Conservation (phyloP, 2,113 vertebrate species). For the Zapus hudsonius region DNA sequence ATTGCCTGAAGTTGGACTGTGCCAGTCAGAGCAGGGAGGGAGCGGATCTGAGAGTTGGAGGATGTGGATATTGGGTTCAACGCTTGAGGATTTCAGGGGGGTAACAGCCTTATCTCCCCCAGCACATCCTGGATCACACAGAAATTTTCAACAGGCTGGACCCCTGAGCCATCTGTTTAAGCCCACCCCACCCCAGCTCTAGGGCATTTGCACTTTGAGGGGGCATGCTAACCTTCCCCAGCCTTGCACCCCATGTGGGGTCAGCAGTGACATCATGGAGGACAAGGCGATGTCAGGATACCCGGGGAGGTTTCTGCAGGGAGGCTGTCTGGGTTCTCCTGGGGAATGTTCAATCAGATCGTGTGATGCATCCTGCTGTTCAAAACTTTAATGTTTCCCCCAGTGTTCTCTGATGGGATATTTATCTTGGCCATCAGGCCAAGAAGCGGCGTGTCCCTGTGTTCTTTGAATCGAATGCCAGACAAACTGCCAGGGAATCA, state of each 20-base stretch:
- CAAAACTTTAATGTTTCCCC: background rate
- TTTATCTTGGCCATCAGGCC: background rate
- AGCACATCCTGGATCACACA: background rate
- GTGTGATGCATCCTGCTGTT: background rate
- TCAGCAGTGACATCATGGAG: background rate
- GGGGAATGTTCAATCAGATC: background rate
- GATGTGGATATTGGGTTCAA: background rate
- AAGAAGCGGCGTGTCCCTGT: background rate
- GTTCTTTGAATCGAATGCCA: background rate
- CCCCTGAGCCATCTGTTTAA: too few relatives aligned
- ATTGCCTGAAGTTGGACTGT: background rate
- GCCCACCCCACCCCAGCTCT: too few relatives aligned
- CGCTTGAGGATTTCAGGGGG: background rate
- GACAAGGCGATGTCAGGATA: background rate
- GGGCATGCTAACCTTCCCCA: background rate
- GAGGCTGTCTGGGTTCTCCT: background rate
- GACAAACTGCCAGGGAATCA: background rate
- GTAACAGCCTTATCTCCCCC: background rate
- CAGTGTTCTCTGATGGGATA: background rate
- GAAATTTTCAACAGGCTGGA: background rate
- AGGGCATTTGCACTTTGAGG: background rate
- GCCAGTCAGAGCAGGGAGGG: background rate
- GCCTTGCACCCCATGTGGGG: background rate
- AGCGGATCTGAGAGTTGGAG: rapidly evolving
- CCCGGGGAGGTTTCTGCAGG: background rate